phyloP scores from a whole-genome alignment of 2,113 vertebrate genomes.

The human (Homo sapiens) region DNA sequence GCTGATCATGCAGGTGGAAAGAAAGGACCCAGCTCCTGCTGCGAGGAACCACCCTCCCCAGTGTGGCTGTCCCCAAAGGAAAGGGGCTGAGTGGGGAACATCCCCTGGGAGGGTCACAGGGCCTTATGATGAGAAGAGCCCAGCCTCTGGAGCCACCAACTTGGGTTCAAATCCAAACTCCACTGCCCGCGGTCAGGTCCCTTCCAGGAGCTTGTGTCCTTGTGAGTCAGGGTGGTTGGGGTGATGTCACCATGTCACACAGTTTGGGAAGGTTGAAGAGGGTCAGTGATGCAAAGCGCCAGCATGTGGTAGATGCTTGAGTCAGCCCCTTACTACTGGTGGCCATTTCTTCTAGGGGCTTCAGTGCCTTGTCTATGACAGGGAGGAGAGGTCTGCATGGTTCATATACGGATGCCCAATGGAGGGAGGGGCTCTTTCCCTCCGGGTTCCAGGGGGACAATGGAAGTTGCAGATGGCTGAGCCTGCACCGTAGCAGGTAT shows the following conservation, averaged over 20 bases:
- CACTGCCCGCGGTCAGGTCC: accelerated
- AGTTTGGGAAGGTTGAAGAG: not conserved
- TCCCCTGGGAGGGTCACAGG: accelerated
- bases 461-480: not conserved
- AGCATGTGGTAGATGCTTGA: accelerated
- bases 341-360: accelerated
- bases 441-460: not conserved
- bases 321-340: accelerated
- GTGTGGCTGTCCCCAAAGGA: accelerated
- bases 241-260: accelerated
- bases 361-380: accelerated
- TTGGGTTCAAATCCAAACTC: not conserved
- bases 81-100: accelerated
- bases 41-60: accelerated
- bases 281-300: accelerated
- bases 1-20: accelerated
- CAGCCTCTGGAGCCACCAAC: not conserved
- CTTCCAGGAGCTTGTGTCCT: not conserved
- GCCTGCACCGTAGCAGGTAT: accelerated
- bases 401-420: accelerated
- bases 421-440: not conserved
- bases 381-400: not conserved
- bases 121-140: too few species aligned
- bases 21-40: accelerated
- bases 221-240: not conserved